Evolutionary conservation across 2,113 vertebrate species (phyloP).

Genomic region (Oreocharis arfaki): DNA sequence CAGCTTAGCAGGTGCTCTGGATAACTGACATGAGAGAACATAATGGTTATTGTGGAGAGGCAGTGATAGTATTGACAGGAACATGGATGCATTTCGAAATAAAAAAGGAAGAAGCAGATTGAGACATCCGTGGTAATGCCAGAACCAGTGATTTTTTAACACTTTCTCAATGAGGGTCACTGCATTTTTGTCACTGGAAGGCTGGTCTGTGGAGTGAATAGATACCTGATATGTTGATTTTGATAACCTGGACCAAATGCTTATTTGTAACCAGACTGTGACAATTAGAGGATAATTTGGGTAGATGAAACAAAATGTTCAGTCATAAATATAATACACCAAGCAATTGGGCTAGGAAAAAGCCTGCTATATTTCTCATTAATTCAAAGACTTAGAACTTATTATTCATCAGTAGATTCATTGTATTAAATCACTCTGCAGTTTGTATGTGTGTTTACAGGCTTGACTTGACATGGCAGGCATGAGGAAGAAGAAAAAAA

Average conservation of each 20-base stretch:
- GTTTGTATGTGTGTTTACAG: background rate
- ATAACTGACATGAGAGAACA: background rate
- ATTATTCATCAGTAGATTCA: background rate
- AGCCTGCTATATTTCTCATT: background rate
- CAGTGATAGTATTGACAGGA: conserved; percentile 36
- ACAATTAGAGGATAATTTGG: background rate
- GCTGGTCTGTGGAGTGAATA: background rate
- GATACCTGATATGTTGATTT: background rate
- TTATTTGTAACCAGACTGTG: background rate
- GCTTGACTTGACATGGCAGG: background rate
- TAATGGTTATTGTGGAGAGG: conserved; percentile 20
- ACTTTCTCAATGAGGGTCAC: background rate
- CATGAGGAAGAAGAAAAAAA: background rate
- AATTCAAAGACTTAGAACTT: background rate
- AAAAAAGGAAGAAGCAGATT: background rate
- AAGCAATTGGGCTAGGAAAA: background rate
- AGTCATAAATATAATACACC: background rate
- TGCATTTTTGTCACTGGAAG: background rate
- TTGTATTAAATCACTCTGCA: background rate
- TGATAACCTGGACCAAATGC: background rate
- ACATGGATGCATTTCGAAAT: background rate
- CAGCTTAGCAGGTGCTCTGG: conserved; percentile 8
- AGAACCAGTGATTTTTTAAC: background rate
- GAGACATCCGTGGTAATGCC: background rate
- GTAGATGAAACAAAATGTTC: background rate